Base-by-base conservation (phyloP, 2,797 vertebrate species). In the Saguinus oedipus region DNA sequence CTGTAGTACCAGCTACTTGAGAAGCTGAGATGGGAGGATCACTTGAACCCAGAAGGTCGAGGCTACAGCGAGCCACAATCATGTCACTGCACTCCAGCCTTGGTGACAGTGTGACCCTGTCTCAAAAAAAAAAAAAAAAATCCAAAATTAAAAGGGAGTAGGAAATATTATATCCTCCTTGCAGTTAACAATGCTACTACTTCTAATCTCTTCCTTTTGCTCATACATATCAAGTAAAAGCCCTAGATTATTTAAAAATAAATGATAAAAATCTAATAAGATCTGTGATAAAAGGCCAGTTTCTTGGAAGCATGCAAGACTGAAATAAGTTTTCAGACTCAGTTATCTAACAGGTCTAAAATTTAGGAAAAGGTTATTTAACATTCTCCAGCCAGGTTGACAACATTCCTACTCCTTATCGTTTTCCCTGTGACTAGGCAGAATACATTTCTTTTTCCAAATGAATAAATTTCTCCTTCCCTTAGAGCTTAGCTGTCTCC, bases 381-480 rank as follows among this genome's bases (percentile, higher is more conserved):
- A 93, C 72, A 87, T 94, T 88, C 57, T 75, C 48, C 13, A 97
- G 70, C 12, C 86, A 97, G 83, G 93, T 30, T 97, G 57, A 94
- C 97, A 96, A 95, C 48, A 96, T 96, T 89, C 33, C 53, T 84
- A 88, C 24, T 94, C n/a, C 74, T 94, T 92, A 89, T 88, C 48
- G 44, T 93, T 95, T 96, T 95, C 59, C 93, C 83, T 95, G 44
- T 92, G 83, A 93, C 86, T 94, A 96, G 68, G 70, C 83, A 97
- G 81, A 95, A 96, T 39, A 96, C 26, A 96, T 93, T 97, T 61
- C 83, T 93, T 92, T 92, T 93, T 91, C 89, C 87, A 95, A 88
- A 2, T 95, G 95, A 97, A 94, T 97, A 92, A 93, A 92, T 94
- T 64, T 96, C 76, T 75, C 95, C 76, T 97, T 92, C 53, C 88